Evolutionary conservation across 1,140 invertebrate species (phyloP).

Genomic region (Diplogasteroides magnus): DNA sequence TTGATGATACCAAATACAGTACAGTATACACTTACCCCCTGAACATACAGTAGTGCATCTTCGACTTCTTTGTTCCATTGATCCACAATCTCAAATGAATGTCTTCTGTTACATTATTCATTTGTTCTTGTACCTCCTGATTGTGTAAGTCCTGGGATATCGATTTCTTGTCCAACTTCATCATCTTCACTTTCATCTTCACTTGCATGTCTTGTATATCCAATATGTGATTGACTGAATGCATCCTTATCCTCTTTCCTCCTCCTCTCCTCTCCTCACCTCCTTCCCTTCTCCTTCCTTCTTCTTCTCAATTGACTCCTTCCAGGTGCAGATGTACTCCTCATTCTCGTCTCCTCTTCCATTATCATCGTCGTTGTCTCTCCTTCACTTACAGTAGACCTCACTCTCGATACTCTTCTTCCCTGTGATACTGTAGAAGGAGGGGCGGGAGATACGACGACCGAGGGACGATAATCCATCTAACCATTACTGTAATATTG

Average conservation of each 20-base stretch:
- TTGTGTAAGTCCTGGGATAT: too few relatives aligned
- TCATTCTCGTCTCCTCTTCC: background rate
- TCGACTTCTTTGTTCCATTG: background rate
- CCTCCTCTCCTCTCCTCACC: too few relatives aligned
- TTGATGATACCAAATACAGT: background rate
- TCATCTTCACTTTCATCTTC: too few relatives aligned
- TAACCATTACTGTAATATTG: slow-evolving; percentile 7
- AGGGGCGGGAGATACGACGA: background rate
- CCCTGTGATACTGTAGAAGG: background rate
- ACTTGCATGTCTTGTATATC: too few relatives aligned
- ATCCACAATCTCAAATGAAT: too few relatives aligned
- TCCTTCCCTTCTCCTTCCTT: background rate
- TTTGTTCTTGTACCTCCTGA: too few relatives aligned
- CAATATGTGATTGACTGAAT: too few relatives aligned
- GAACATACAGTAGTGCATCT: background rate
- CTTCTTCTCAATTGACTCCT: slow-evolving; percentile 9
- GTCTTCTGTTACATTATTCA: too few relatives aligned
- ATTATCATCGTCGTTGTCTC: slow-evolving; percentile 8
- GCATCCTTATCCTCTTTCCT: too few relatives aligned
- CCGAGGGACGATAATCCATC: background rate
- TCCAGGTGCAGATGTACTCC: background rate
- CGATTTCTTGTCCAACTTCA: too few relatives aligned
- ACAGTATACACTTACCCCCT: background rate
- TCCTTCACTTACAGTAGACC: too few relatives aligned
- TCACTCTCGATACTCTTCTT: too few relatives aligned